Base-by-base conservation (phyloP, 2,888 invertebrate genomes). In the Drosophila paucipuncta region DNA sequence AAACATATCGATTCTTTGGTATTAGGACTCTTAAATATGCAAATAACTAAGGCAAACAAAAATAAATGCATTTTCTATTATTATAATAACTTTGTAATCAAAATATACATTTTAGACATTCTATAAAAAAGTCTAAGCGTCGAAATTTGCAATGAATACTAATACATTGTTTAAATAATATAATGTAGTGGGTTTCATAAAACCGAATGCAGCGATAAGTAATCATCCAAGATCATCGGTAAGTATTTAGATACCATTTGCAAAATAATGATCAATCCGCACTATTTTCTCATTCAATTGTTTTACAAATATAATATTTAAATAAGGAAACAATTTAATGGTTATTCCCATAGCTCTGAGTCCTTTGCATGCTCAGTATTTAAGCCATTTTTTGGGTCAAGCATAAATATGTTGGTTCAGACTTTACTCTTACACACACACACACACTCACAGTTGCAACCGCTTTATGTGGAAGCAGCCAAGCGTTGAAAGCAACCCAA, bases 401-500 rank as follows among this genome's bases (percentile, higher is more conserved):
- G 67, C 62, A 66, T 52, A 63, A 73, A 68, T 68, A 49, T 53
- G 77, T 62, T 76, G 33, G 63, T n/a, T 41, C 66, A 58, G 73
- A 49, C 25, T 61, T 47, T 54, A 74, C 64, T 47, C 43, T 41
- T 33, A 4, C 30, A 41, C n/a, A 62, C 37, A 35, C 16, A 52
- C 47, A 68, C 16, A 49, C 39, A 18, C 43, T 25, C 25, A 58
- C 64, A 63, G 52, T 62, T 57, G 61, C 39, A 61, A 70, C 41
- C 75, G 73, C 67, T 82, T 72, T 69, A 71, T 77, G 39, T 63
- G 58, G 47, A 37, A 25, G 60, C 80, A 80, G 74, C 69, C 76
- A 80, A 76, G 84, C 78, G 87, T 87, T 87, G 84, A 84, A 71
- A 65, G 50, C 69, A 73, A 60, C 73, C 57, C 49, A 68, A 73